These are phyloP conservation scores for Zoanthus solanderi DNA, from an alignment of 92 coral and sea anemone genomes.

Conservation along the genomic window DNA sequence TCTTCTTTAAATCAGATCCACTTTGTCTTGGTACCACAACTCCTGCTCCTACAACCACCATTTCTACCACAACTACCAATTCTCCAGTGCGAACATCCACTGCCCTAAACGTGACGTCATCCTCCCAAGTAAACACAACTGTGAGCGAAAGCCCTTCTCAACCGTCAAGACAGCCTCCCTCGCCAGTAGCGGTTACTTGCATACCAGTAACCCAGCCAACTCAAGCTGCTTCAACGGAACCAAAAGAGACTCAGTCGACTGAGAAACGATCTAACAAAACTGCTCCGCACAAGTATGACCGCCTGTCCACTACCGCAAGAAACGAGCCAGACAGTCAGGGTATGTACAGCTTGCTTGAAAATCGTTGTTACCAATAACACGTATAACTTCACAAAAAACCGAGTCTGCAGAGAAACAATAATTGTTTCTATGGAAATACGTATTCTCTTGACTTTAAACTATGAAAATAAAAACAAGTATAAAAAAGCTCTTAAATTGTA, in stretches of 20 bases:
- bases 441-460: not conserved
- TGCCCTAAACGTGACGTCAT: not conserved
- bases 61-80: not conserved
- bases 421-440: not conserved
- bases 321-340: not conserved
- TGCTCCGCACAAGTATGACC: not conserved
- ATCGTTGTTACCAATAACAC: not conserved
- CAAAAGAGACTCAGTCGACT: not conserved
- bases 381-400: too few relatives aligned
- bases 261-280: not conserved
- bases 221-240: not conserved
- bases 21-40: not conserved
- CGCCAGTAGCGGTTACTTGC: not conserved
- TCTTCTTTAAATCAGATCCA: not conserved
- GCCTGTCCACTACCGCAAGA: not conserved
- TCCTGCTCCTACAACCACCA: not conserved
- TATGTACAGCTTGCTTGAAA: not conserved
- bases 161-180: not conserved
- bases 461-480: too few relatives aligned
- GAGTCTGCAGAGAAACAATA: not conserved
- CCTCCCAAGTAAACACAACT: not conserved
- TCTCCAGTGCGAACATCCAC: not conserved
- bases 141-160: not conserved
- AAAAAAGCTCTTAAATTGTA: too few relatives aligned
- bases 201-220: constrained; percentile 5